Evolutionary conservation across 2,113 vertebrate species (phyloP), one percentile per base, ranked within the genome.

Genomic region (Cyprinodon variegatus): DNA sequence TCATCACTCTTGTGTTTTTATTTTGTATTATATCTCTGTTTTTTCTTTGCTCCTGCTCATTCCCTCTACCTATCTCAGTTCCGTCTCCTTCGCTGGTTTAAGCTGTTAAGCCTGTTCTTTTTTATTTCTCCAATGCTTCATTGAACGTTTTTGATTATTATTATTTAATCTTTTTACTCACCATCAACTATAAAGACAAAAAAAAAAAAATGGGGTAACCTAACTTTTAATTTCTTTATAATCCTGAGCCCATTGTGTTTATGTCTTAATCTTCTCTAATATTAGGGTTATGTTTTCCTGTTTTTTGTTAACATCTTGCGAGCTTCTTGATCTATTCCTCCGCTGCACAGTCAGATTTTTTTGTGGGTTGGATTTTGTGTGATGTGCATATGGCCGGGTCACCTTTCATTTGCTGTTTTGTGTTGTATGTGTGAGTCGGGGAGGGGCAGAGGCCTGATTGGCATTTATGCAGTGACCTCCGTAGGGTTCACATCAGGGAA

Each of bases 391-490:
- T 65, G 77, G 50, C 20, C 67, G n/a, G 77, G 81, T 88, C 75
- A 80, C 77, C 71, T 73, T 84, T 70, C 41, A 76, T 63, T 70
- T 48, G 48, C 22, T 67, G 63, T 78, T 65, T 69, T 70, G 3
- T 37, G 20, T 46, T 11, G 72, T 22, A 37, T 37, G 41, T 53
- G 64, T 37, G 69, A 37, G 50, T 57, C 48, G 6, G 15, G 50
- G 50, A 53, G 50, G 1, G 17, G 17, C 8, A 3, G 80, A 8
- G 22, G 3, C 13, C 72, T 70, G 65, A 62, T 73, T 82, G 84
- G 75, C 65, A 76, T 91, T 85, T 84, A 89, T 77, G 74, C 63
- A 57, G 63, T 78, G 86, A 91, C 86, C 86, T 85, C 88, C 66
- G 71, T 11, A 38, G 79, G 82, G 84, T 74, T 86, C 85, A 90